phyloP scores from a whole-genome alignment of 2,113 vertebrate species.

The Channa maculata region DNA sequence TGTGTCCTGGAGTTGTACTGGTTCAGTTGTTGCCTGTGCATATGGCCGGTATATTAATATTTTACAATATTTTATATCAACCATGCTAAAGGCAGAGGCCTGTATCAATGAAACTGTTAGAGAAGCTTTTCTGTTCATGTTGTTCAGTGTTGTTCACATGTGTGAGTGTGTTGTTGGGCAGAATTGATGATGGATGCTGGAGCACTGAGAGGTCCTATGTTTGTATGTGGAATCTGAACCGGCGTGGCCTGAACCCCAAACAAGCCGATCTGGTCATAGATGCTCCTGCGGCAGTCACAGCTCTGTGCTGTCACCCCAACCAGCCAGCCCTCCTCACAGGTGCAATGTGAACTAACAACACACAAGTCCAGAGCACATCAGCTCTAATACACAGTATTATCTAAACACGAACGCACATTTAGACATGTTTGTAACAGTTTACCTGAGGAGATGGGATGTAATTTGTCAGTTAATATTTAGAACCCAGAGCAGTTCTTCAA shows the following conservation, averaged over 20 bases:
- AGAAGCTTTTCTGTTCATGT: too few species aligned
- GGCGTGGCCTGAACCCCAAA: constrained; percentile 83
- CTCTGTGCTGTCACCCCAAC: constrained; percentile 89
- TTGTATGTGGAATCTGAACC: constrained; percentile 93
- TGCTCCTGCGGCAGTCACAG: constrained; percentile 85
- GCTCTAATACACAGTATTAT: too few species aligned
- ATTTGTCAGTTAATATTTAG: too few species aligned
- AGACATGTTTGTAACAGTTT: too few species aligned
- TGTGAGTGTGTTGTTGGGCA: constrained; percentile 52
- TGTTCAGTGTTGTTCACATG: not conserved
- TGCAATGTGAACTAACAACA: constrained; percentile 38
- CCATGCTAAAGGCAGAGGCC: too few species aligned
- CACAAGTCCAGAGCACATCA: too few species aligned
- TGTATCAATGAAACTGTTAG: too few species aligned
- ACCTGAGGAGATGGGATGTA: too few species aligned
- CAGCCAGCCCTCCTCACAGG: constrained; percentile 89
- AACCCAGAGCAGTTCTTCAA: too few species aligned
- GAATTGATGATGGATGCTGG: constrained; percentile 90
- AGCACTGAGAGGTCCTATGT: constrained; percentile 87
- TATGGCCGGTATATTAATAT: constrained; percentile 89
- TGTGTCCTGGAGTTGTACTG: constrained; percentile 91
- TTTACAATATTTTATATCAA: not conserved
- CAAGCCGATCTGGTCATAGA: constrained; percentile 86
- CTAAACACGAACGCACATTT: too few species aligned
- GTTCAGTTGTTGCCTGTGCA: constrained; percentile 89